Evolutionary conservation across 2,888 invertebrate species (phyloP).

Genomic region (Mellilla xanthometata): DNA sequence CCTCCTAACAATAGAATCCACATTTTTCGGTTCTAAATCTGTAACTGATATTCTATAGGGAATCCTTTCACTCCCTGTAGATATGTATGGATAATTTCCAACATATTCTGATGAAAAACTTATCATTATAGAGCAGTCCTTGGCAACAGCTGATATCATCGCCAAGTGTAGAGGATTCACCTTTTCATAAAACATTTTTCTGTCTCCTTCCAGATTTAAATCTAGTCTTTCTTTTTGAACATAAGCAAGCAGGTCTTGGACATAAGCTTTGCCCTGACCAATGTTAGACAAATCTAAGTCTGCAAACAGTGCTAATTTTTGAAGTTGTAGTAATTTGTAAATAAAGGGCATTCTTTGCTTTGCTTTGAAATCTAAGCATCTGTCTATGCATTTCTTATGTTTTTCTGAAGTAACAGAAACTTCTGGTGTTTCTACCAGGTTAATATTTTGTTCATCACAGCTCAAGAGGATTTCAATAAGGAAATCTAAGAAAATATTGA

Average conservation of each 20-base stretch:
- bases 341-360: slow-evolving; percentile 42
- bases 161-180: slow-evolving; percentile 44
- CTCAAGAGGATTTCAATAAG: slow-evolving; percentile 52
- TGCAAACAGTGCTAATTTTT: slow-evolving; percentile 50
- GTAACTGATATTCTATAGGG: slow-evolving; percentile 83
- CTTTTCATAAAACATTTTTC: slow-evolving; percentile 39
- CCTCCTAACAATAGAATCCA: slow-evolving; percentile 55
- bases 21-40: slow-evolving; percentile 86
- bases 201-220: slow-evolving; percentile 36
- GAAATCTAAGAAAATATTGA: slow-evolving; percentile 53
- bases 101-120: slow-evolving; percentile 59
- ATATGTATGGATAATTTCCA: slow-evolving; percentile 42
- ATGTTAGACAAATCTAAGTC: slow-evolving; percentile 24
- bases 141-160: slow-evolving; percentile 85
- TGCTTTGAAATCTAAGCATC: too few relatives aligned
- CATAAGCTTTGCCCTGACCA: slow-evolving; percentile 46
- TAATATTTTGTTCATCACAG: slow-evolving; percentile 21
- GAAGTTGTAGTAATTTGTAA: slow-evolving; percentile 51
- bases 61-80: slow-evolving; percentile 58
- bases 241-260: slow-evolving; percentile 43
- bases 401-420: slow-evolving; percentile 2
- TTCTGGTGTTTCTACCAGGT: slow-evolving; percentile 25
- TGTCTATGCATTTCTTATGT: slow-evolving; percentile 35
- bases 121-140: slow-evolving; percentile 88
- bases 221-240: slow-evolving; percentile 42